Percentiles rank a stretch among this genome's conserved stretches.
Conservation (phyloP, 2,797 vertebrate genomes). For the Petrocephalus schoutedeni region DNA sequence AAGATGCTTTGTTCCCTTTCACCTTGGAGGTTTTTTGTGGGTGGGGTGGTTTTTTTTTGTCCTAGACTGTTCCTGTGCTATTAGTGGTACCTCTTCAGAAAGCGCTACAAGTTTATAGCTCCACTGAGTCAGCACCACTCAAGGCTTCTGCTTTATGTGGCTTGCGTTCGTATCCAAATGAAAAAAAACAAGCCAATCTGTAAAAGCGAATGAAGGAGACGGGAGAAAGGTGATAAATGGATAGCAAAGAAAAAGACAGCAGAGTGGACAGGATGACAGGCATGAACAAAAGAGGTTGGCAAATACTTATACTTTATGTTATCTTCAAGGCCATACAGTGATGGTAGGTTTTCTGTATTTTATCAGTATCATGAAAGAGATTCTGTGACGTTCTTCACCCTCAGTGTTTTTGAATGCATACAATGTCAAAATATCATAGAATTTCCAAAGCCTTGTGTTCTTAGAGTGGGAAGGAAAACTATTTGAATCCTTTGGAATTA, state of each 20-base stretch:
- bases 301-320: neutral
- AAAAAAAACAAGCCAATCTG: slow-evolving; percentile 10
- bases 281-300: neutral
- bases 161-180: slow-evolving; percentile 1
- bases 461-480: neutral
- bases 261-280: neutral
- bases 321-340: slow-evolving; percentile 5
- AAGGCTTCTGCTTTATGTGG: slow-evolving; percentile 23
- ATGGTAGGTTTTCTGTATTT: neutral
- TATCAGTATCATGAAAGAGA: neutral
- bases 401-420: neutral
- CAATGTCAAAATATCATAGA: neutral
- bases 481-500: neutral
- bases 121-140: slow-evolving; percentile 17
- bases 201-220: slow-evolving; percentile 7
- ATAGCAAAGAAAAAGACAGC: neutral
- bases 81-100: slow-evolving; percentile 10
- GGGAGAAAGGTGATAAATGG: neutral
- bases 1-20: neutral
- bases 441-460: neutral
- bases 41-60: neutral
- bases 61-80: neutral
- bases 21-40: slow-evolving; percentile 16
- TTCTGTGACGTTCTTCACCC: neutral
- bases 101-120: neutral